Conservation (phyloP, 2,797 vertebrate genomes). For the Sus cebifrons region DNA sequence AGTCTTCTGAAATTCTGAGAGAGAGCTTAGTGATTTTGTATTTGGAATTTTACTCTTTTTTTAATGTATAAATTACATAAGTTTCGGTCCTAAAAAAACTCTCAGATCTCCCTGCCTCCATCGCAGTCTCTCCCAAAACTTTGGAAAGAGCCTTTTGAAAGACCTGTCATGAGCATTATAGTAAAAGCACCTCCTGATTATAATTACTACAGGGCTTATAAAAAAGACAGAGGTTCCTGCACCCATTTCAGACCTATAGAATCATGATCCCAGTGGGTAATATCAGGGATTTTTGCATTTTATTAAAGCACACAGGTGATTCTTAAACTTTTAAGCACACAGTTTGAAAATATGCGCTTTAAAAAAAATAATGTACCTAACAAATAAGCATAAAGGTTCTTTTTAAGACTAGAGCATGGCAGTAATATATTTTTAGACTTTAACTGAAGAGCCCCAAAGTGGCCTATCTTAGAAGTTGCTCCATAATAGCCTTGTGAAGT, state of each 20-base stretch:
- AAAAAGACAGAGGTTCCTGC: background rate
- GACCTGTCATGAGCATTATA: background rate
- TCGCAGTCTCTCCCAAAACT: background rate
- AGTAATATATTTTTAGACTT: background rate
- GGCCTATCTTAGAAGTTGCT: background rate
- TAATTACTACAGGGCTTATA: background rate
- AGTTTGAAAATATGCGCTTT: background rate
- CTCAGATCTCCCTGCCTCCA: background rate
- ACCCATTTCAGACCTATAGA: background rate
- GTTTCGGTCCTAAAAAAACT: background rate
- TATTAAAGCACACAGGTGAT: conserved; percentile 18
- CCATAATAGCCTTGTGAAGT: background rate
- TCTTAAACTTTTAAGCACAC: background rate
- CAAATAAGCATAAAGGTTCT: background rate
- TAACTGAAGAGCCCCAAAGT: background rate
- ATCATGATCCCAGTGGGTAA: background rate
- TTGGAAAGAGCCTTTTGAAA: background rate
- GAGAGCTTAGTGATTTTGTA: background rate
- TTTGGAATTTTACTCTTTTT: background rate
- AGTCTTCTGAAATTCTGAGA: background rate
- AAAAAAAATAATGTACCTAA: background rate
- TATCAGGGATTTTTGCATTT: background rate
- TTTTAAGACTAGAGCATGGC: background rate
- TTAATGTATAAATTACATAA: background rate
- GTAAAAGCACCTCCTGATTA: conserved; percentile 15